A percentile compares a stretch with the other conserved stretches of the same genome.
Evolutionary conservation across 2,888 invertebrate species (phyloP).

Genomic region (Colostygia pectinataria): DNA sequence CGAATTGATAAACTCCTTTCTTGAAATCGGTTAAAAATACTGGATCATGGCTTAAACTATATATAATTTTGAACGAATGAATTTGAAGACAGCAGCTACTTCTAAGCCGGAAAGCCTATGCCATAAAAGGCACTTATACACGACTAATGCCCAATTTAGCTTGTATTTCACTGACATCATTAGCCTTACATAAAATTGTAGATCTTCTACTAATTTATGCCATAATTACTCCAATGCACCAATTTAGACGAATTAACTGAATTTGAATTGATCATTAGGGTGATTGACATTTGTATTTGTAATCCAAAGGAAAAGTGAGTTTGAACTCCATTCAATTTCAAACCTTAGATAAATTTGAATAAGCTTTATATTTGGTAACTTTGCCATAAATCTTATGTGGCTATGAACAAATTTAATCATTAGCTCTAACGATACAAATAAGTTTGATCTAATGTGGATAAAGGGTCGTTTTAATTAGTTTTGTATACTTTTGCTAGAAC

Average conservation of each 20-base stretch:
- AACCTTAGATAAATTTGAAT: conserved; percentile 1
- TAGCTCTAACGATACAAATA: conserved; percentile 23
- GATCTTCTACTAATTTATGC: conserved; percentile 41
- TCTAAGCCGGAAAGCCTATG: conserved; percentile 16
- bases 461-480: too few relatives aligned
- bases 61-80: neutral
- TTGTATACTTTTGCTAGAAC: too few relatives aligned
- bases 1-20: too few relatives aligned
- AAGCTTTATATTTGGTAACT: conserved; percentile 5
- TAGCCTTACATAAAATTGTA: conserved; percentile 36
- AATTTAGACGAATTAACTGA: conserved; percentile 69
- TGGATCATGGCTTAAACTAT: too few relatives aligned
- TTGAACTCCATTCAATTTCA: neutral
- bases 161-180: conserved; percentile 34
- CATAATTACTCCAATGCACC: conserved; percentile 55
- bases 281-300: conserved; percentile 73
- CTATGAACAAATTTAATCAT: conserved; percentile 57
- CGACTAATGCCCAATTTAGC: conserved; percentile 28
- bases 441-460: too few relatives aligned
- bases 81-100: neutral
- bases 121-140: conserved; percentile 23
- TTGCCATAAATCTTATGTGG: conserved; percentile 36
- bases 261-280: conserved; percentile 77
- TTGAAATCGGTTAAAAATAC: too few relatives aligned
- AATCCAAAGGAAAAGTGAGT: conserved; percentile 43